Base-by-base conservation (phyloP, 2,797 vertebrate genomes). In the Synanceia verrucosa region DNA sequence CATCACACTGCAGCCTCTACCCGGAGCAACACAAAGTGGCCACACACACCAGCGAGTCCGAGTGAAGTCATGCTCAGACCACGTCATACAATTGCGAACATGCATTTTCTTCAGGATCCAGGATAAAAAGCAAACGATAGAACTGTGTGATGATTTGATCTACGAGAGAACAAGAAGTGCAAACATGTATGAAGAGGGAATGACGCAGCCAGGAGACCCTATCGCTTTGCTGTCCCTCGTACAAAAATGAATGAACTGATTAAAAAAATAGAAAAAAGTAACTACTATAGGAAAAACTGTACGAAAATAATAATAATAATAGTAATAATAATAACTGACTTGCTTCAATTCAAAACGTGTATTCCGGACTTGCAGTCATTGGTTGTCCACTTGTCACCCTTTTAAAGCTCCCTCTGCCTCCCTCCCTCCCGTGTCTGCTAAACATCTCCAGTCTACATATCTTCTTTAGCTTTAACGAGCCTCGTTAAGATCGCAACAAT, bases 401-500 rank as follows among this genome's bases (percentile, higher is more conserved):
- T 88, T 89, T 89, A 91, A 88, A 90, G 83, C 88, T 85, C 85
- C 82, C 83, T 78, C 76, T 78, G 81, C 75, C 80, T 86, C 79
- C 90, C 87, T 78, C 43, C 57, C 52, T 55, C 90, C 82, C 72
- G 75, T 69, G 76, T 85, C 84, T 78, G 64, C 89, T 78, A 82
- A 88, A 87, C 87, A 88, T 94, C 92, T 94, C 90, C 89, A 86
- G 88, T 89, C 93, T 92, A 94, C 93, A 93, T 95, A 93, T 95
- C 94, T 95, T 94, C 93, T 94, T 95, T 94, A 93, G 93, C 93
- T 94, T 94, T 95, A 95, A 94, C 91, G 92, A 94, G 93, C 91
- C 93, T 96, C 93, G 95, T 95, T 95, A 96, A 96, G 95, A 96
- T 95, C 93, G 93, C 95, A 94, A 95, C 95, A 96, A 95, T 95